Evolutionary conservation across 2,797 vertebrate species (phyloP).

Genomic region (Gymnothorax reevesii): DNA sequence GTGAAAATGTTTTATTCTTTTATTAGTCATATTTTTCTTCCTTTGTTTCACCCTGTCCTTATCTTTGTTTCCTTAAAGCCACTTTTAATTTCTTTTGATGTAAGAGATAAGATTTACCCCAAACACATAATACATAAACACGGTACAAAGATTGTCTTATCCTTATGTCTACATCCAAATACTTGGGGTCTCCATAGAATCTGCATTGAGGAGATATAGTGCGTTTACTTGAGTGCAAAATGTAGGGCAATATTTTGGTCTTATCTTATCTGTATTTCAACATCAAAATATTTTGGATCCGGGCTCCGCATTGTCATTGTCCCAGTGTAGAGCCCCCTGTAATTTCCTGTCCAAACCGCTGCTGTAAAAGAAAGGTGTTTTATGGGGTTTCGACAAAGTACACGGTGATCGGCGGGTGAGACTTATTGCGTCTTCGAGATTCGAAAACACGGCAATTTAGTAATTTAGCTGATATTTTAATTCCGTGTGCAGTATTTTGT

Average conservation of each 20-base stretch:
- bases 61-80: neutral
- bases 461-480: too few relatives aligned
- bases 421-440: neutral
- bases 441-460: neutral
- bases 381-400: neutral
- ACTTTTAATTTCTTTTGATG: neutral
- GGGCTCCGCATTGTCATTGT: neutral
- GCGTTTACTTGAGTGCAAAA: neutral
- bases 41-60: neutral
- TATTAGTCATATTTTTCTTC: conserved; percentile 2
- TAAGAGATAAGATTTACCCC: neutral
- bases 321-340: neutral
- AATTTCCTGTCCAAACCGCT: neutral
- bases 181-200: conserved; percentile 2
- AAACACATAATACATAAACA: neutral
- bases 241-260: neutral
- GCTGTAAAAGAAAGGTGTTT: neutral
- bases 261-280: neutral
- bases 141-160: neutral
- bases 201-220: neutral
- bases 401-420: neutral
- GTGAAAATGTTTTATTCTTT: neutral
- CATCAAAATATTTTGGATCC: neutral
- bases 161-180: neutral
- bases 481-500: too few relatives aligned